phyloP scores from a whole-genome alignment of 2,113 vertebrate genomes.

The Lagopus leucura region DNA sequence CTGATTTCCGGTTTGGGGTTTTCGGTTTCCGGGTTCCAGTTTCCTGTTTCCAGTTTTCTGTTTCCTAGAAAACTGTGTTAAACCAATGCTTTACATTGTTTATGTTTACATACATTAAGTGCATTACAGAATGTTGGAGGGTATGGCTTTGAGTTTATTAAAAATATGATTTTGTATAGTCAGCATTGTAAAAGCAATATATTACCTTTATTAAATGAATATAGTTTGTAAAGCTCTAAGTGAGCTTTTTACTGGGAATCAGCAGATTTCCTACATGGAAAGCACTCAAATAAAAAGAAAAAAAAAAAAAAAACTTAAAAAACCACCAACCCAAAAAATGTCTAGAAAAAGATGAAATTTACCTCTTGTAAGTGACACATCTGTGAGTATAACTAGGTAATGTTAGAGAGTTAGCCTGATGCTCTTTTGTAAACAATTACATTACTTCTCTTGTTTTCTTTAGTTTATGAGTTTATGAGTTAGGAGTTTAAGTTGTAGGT shows the following conservation, averaged over 20 bases:
- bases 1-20: background rate
- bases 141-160: background rate
- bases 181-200: background rate
- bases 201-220: background rate
- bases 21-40: background rate
- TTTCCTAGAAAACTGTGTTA: background rate
- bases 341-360: background rate
- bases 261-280: background rate
- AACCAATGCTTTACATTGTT: background rate
- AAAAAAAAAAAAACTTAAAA: background rate
- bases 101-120: no score
- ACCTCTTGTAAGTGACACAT: background rate
- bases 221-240: background rate
- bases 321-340: background rate
- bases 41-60: no score
- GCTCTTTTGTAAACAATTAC: background rate
- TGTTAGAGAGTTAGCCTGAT: background rate
- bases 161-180: background rate
- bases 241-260: background rate
- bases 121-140: accelerated
- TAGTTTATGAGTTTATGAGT: background rate
- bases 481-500: background rate
- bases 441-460: background rate
- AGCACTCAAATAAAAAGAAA: background rate
- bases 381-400: background rate